A percentile compares a stretch with the other conserved stretches of the same genome.
Conservation (phyloP, 2,888 invertebrate genomes). For the Dicyrtomina minuta region DNA sequence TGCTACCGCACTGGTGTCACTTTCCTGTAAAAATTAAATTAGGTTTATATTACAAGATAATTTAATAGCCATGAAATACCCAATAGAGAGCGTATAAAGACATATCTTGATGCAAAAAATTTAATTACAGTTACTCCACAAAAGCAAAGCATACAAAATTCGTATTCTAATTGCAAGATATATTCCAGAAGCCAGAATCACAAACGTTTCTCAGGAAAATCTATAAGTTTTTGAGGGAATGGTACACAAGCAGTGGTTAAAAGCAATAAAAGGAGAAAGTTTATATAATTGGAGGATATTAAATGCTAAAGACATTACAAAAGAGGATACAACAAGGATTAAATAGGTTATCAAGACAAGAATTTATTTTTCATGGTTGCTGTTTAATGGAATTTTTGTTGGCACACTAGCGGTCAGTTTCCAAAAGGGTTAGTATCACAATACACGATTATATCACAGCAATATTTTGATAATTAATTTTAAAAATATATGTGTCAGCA, state of each 20-base stretch:
- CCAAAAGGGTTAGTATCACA: slow-evolving; percentile 17
- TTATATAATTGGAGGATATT: not conserved
- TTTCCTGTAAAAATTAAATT: slow-evolving; percentile 9
- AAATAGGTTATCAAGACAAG: slow-evolving; percentile 5
- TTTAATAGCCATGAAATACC: no score
- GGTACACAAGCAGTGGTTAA: no score
- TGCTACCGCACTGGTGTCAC: not conserved
- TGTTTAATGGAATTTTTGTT: not conserved
- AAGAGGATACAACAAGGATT: not conserved
- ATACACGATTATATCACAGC: slow-evolving; percentile 12
- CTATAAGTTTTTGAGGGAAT: not conserved
- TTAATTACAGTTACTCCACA: not conserved
- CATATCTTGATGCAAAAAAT: no score
- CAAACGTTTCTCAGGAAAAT: not conserved
- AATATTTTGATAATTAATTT: slow-evolving; percentile 1
- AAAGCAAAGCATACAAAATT: slow-evolving; percentile 4
- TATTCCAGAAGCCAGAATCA: not conserved
- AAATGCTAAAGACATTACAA: not conserved
- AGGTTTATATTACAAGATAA: no score
- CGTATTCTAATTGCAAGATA: not conserved
- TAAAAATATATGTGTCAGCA: slow-evolving; percentile 14
- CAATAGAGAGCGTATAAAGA: no score
- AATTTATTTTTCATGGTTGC: slow-evolving; percentile 7
- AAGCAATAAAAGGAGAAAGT: not conserved
- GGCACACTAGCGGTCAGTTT: slow-evolving; percentile 14